Evolutionary conservation across 2,113 vertebrate genomes (phyloP).

Genomic region (Sakesphorus luctuosus): DNA sequence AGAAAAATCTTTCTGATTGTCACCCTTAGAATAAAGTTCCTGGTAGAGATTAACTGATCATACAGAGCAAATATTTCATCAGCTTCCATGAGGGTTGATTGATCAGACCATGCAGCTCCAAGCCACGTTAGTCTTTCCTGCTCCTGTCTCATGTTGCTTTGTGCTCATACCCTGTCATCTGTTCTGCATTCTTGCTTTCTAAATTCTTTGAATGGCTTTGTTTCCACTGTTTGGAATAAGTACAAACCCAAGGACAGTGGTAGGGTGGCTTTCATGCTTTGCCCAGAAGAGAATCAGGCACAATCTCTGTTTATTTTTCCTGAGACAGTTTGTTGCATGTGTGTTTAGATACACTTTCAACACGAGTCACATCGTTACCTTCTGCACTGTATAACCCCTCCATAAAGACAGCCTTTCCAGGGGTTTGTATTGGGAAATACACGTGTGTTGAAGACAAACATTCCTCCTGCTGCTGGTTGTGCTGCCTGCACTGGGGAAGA

Average conservation of each 20-base stretch:
- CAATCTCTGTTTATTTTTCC: neutral
- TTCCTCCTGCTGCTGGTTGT: neutral
- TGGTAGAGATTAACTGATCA: neutral
- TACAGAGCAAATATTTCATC: neutral
- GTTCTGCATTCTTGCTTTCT: neutral
- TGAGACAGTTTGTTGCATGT: neutral
- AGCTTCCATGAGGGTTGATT: neutral
- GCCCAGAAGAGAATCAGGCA: neutral
- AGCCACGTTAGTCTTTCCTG: neutral
- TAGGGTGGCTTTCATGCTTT: neutral
- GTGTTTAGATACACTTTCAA: neutral
- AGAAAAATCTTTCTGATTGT: neutral
- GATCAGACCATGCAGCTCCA: neutral
- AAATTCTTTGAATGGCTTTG: neutral
- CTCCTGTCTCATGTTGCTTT: accelerated
- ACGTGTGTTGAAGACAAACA: neutral
- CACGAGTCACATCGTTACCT: neutral
- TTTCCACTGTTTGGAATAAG: neutral
- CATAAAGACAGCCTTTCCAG: neutral
- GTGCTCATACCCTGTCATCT: accelerated
- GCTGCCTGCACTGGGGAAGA: neutral
- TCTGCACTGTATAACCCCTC: neutral
- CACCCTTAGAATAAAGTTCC: neutral
- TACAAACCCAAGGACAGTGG: neutral
- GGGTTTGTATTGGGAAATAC: neutral